Evolutionary conservation across 2,888 invertebrate genomes (phyloP).

Genomic region (Apomyelois bistriatella): DNA sequence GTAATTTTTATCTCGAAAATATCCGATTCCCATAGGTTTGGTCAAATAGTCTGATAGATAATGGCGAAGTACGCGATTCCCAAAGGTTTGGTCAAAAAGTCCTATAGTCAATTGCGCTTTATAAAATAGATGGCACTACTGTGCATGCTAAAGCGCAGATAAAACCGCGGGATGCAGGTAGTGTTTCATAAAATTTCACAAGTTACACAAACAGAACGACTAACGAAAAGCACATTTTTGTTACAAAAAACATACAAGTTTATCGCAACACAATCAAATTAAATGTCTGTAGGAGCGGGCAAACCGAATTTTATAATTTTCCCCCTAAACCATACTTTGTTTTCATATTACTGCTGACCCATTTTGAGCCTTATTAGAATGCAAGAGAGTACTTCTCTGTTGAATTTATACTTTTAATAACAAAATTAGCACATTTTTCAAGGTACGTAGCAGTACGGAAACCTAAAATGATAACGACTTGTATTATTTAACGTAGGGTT

Average conservation of each 20-base stretch:
- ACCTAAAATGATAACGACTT: slow-evolving; percentile 47
- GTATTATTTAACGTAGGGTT: slow-evolving; percentile 34
- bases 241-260: not conserved
- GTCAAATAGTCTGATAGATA: too few relatives aligned
- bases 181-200: not conserved
- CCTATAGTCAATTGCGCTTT: too few relatives aligned
- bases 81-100: too few relatives aligned
- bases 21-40: too few relatives aligned
- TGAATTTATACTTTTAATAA: slow-evolving; percentile 1
- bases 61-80: too few relatives aligned
- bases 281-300: not conserved
- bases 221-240: slow-evolving; percentile 1
- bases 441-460: slow-evolving; percentile 43
- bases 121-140: too few relatives aligned
- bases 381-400: not conserved
- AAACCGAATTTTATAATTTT: slow-evolving; percentile 7
- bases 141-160: too few relatives aligned
- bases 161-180: not conserved
- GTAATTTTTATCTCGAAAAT: too few relatives aligned
- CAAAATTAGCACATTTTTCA: slow-evolving; percentile 24
- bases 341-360: not conserved
- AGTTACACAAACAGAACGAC: not conserved
- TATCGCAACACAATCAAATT: slow-evolving; percentile 13
- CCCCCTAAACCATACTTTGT: not conserved
- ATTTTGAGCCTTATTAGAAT: not conserved